These are phyloP conservation scores for Tapera naevia DNA, from an alignment of 2,797 vertebrate species.

Conservation along the genomic window DNA sequence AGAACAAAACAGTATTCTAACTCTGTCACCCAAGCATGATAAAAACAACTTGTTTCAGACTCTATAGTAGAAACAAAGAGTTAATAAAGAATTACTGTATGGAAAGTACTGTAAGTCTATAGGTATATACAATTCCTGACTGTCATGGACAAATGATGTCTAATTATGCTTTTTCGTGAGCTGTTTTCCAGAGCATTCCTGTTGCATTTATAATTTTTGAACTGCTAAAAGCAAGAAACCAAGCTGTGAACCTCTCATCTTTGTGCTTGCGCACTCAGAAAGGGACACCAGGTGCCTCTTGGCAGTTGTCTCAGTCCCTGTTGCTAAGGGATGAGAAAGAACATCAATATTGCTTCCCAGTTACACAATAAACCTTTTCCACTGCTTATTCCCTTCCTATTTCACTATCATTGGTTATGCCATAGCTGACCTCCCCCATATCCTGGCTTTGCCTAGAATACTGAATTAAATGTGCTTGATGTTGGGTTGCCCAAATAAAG, in stretches of 20 bases:
- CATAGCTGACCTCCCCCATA: background rate
- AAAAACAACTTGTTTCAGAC: background rate
- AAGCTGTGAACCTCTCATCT: background rate
- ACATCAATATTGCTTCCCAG: background rate
- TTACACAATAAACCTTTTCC: background rate
- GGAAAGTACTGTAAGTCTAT: background rate
- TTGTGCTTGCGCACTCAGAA: background rate
- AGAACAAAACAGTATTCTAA: background rate
- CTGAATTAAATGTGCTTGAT: background rate
- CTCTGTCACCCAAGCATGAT: background rate
- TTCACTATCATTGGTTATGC: background rate
- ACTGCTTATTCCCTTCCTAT: background rate
- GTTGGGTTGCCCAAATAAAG: background rate
- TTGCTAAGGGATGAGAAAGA: background rate
- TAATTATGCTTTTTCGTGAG: background rate
- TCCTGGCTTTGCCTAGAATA: background rate
- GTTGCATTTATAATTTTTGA: background rate
- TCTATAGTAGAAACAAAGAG: background rate
- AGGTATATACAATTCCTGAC: background rate
- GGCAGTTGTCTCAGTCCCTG: background rate
- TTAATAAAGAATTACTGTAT: background rate
- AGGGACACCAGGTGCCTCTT: background rate
- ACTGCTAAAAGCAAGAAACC: constrained; percentile 9
- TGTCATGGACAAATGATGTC: background rate
- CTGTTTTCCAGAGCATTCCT: constrained; percentile 3